Percentiles rank a stretch among this genome's conserved stretches.
phyloP scores from a whole-genome alignment of 2,888 invertebrate genomes.

The Acanthoscelides obtectus region DNA sequence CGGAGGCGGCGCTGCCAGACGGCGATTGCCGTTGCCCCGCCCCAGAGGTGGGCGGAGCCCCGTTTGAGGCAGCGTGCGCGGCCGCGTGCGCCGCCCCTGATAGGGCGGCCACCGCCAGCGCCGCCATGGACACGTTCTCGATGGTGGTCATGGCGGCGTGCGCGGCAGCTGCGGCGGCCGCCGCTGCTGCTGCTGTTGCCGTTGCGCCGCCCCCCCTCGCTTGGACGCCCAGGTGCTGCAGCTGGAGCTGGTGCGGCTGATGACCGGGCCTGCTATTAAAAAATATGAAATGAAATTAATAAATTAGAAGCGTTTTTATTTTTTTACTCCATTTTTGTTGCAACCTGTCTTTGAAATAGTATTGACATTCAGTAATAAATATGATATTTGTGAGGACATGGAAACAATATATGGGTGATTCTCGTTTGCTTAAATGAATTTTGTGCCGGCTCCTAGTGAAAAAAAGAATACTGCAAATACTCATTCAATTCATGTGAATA shows the following conservation, averaged over 20 bases:
- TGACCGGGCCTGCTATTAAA: background rate
- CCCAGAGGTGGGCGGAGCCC: constrained; percentile 31
- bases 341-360: no score
- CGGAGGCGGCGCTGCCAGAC: constrained; percentile 37
- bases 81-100: constrained; percentile 48
- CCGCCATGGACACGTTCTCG: constrained; percentile 63
- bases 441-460: no score
- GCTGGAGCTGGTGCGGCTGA: constrained; percentile 37
- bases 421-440: no score
- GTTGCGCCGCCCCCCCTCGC: no score
- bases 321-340: no score
- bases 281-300: no score
- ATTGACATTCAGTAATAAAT: no score
- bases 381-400: no score
- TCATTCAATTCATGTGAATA: no score
- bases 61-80: constrained; percentile 35
- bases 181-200: constrained; percentile 43
- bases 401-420: no score
- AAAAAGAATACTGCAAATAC: no score
- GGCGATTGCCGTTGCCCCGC: constrained; percentile 41
- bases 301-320: no score
- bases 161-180: constrained; percentile 24
- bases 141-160: constrained; percentile 55
- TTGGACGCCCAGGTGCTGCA: constrained; percentile 4
- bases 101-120: constrained; percentile 60